phyloP scores from a whole-genome alignment of 2,888 invertebrate genomes.

The Drosophila merina region DNA sequence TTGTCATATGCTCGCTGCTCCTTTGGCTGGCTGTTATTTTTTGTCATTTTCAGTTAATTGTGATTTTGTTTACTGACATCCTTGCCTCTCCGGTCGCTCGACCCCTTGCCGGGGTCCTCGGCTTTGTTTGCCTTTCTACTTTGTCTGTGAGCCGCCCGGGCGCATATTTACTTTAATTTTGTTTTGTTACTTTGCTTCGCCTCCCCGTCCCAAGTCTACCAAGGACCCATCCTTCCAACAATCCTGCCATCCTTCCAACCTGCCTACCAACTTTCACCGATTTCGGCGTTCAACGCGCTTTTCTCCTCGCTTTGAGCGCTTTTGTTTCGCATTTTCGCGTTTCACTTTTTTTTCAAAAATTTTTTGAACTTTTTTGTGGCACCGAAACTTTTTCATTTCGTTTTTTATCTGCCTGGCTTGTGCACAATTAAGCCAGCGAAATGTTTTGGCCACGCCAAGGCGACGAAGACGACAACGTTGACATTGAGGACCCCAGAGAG shows the following conservation, averaged over 20 bases:
- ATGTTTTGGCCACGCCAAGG: constrained; percentile 57
- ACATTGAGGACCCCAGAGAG: constrained; percentile 37
- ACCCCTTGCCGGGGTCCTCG: constrained; percentile 24
- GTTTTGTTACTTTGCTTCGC: constrained; percentile 61
- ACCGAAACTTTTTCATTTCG: constrained; percentile 73
- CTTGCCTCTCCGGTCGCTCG: constrained; percentile 22
- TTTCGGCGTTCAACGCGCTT: constrained; percentile 67
- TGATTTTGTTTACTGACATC: constrained; percentile 74
- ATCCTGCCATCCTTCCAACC: background rate
- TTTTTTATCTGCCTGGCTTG: constrained; percentile 70
- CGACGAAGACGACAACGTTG: constrained; percentile 32
- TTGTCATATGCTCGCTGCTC: constrained; percentile 46
- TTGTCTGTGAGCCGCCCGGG: constrained; percentile 60
- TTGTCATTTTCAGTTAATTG: constrained; percentile 77
- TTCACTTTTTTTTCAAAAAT: constrained; percentile 3
- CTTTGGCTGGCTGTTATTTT: constrained; percentile 33
- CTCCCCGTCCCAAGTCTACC: background rate
- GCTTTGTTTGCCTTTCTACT: constrained; percentile 68
- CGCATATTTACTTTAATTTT: constrained; percentile 73
- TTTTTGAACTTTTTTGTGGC: constrained; percentile 13
- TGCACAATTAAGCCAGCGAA: constrained; percentile 74
- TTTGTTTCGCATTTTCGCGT: constrained; percentile 31
- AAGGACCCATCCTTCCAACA: background rate
- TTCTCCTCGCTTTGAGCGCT: constrained; percentile 30
- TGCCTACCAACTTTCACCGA: constrained; percentile 22